phyloP scores from a whole-genome alignment of 2,113 vertebrate species.

The Pionites leucogaster region DNA sequence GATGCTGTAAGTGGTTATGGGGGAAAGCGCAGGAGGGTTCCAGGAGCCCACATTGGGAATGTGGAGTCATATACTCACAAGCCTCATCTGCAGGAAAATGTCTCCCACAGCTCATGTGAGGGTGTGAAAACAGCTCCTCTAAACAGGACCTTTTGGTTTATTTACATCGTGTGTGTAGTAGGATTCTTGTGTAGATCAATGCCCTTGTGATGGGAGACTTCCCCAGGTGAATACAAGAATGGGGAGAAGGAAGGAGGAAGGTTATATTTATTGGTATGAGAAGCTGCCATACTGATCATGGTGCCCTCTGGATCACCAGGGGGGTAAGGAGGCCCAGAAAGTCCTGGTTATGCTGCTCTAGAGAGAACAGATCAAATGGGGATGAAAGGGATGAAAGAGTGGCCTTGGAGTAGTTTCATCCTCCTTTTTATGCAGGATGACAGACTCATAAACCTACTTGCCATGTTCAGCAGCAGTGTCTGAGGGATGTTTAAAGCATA shows the following conservation, averaged over 20 bases:
- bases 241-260: background rate
- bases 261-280: background rate
- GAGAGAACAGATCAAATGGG: background rate
- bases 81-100: background rate
- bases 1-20: background rate
- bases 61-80: background rate
- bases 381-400: background rate
- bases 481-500: background rate
- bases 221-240: background rate
- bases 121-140: background rate
- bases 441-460: background rate
- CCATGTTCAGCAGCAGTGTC: background rate
- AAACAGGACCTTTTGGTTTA: background rate
- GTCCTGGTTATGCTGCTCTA: background rate
- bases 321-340: background rate
- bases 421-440: background rate
- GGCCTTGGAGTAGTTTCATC: background rate
- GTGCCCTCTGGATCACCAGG: background rate
- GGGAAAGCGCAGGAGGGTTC: background rate
- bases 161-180: background rate
- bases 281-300: background rate
- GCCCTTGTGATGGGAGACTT: background rate
- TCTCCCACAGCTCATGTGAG: background rate
- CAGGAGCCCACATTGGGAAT: background rate
- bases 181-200: background rate